Percentiles rank a stretch among this genome's conserved stretches.
phyloP scores from a whole-genome alignment of 2,113 vertebrate genomes.

The Cranoglanis bouderius region DNA sequence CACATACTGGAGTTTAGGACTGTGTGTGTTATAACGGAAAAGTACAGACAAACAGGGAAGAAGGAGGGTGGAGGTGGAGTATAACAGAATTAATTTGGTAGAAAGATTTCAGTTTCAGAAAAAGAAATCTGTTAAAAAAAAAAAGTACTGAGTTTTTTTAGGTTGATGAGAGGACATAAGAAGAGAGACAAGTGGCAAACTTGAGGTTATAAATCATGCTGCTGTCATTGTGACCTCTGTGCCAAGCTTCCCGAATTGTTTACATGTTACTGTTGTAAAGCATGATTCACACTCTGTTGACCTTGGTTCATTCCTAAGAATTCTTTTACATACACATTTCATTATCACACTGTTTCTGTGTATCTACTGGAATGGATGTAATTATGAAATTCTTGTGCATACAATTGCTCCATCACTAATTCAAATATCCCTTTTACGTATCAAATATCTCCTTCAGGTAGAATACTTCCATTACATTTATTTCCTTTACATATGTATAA shows the following conservation, averaged over 20 bases:
- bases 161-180: background rate
- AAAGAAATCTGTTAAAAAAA: too few relatives aligned
- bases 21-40: background rate
- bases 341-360: background rate
- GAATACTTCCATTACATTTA: background rate
- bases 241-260: background rate
- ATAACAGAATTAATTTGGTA: background rate
- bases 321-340: background rate
- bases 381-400: background rate
- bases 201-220: background rate
- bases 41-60: constrained; percentile 3
- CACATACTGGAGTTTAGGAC: background rate
- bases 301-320: background rate
- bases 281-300: background rate
- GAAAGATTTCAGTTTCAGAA: background rate
- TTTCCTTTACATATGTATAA: background rate
- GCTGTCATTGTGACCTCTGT: background rate
- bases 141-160: background rate
- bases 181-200: background rate
- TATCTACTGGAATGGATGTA: background rate
- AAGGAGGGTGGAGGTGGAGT: background rate
- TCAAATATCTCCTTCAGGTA: background rate
- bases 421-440: background rate
- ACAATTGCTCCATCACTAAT: background rate
- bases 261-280: background rate